Evolutionary conservation across 1,140 invertebrate species (phyloP), one percentile per base, ranked within the genome.

Genomic region (Panonychus citri): DNA sequence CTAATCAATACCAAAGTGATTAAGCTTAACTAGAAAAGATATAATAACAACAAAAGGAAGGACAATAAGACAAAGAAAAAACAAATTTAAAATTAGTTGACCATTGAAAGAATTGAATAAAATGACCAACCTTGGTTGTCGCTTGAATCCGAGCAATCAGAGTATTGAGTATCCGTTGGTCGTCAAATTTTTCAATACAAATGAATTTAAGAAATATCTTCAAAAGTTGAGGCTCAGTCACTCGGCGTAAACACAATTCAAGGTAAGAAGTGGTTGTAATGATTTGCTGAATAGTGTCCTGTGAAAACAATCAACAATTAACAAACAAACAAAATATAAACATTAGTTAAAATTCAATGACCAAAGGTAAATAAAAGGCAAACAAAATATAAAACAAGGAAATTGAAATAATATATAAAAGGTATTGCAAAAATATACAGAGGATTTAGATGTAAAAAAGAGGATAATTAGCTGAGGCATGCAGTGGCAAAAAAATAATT

Each of bases 211-310:
- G 72, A 63, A 94, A 79, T 0, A 82, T 78, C 59, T 80, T 73
- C 53, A 94, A 68, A 17, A 96, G 71, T 0, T 83, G 81, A 1
- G 84, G 81, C 57, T 89, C 80, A 0, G 83, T 84, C 13, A 90
- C 80, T 50, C 82, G 84, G 54, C 89, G 76, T 53, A 94, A 66
- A 63, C 86, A 82, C 54, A 94, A 70, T 68, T 94, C 88, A 54
- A 93, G 76, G 69, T 95, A 94, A 7, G 84, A 83, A 61, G 85
- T 90, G 1, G 88, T 83, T 34, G 87, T 80, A 30, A 89, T 80
- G 65, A 91, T 79, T 68, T 94, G 89, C 54, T 82, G 80, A 59
- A 82, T 73, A 58, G 82, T 81, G 67, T 68, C 72, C 72, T 74
- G 62, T 17, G 66, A 64, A 19, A 46, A 48, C n/a, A 12, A 73